Evolutionary conservation across 2,113 vertebrate species (phyloP).

Genomic region (Oryzias javanicus): DNA sequence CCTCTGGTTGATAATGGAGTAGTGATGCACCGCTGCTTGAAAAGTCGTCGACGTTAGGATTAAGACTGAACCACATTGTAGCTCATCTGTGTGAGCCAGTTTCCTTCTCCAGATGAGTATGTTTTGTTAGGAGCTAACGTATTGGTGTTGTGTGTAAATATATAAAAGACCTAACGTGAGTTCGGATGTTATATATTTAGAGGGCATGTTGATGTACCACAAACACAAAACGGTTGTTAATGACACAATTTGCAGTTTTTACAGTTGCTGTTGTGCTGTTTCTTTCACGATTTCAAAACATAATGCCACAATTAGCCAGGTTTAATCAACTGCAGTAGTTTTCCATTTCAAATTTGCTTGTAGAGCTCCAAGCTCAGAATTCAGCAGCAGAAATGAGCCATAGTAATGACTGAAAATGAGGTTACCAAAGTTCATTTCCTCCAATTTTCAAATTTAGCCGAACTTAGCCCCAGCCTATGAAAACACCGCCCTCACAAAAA

Average conservation of each 20-base stretch:
- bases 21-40: constrained; percentile 62
- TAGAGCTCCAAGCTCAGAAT: constrained; percentile 4
- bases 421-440: neutral
- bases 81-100: constrained; percentile 43
- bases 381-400: neutral
- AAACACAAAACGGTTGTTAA: too few species aligned
- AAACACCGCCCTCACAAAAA: neutral
- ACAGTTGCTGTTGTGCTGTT: too few species aligned
- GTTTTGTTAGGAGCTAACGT: too few species aligned
- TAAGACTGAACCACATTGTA: constrained; percentile 60
- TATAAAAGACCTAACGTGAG: too few species aligned
- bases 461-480: too few species aligned
- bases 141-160: too few species aligned
- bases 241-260: too few species aligned
- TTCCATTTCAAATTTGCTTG: neutral
- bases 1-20: constrained; percentile 69
- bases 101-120: constrained; percentile 23
- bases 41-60: constrained; percentile 62
- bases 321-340: neutral
- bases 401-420: neutral
- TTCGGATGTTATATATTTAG: too few species aligned
- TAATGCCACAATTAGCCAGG: neutral
- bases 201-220: too few species aligned
- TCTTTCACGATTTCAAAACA: too few species aligned
- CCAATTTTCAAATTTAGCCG: neutral